Evolutionary conservation across 2,113 vertebrate genomes (phyloP), one percentile per base, ranked within the genome.

Genomic region (Corythornis vintsioides): DNA sequence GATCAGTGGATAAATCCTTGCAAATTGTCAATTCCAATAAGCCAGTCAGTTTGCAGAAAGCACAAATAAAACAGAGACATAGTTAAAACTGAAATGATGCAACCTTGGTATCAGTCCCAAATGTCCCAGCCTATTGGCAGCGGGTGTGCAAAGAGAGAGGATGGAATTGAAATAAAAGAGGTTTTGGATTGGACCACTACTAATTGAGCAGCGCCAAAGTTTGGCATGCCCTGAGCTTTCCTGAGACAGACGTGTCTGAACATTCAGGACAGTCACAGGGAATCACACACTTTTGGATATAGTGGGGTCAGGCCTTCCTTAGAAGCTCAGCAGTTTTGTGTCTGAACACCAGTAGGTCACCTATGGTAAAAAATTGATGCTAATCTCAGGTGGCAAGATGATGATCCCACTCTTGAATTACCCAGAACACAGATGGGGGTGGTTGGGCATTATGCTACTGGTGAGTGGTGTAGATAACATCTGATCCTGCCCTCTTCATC

Each of bases 321-420:
- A 72, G 67, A 82, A 93, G 59, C 15, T 83, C 86, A 57, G 24
- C 31, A 60, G 45, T 19, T 50, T 71, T 11, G 2, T 60, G 60
- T 72, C n/a, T 26, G 25, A 53, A 40, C 66, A 89, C 19, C 40
- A 64, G 15, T 8, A 89, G 40, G 35, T 56, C 48, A 69, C 13
- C 21, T 29, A 13, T 28, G 9, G 40, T 89, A 33, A 96, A 95
- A 95, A 65, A 95, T 87, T 82, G 43, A 96, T 95, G 73, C 28
- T 33, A 50, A 16, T 89, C 85, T 89, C 85, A 56, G 13, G 22
- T 87, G 10, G 71, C 78, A 65, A 67, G 66, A 31, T 24, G 53
- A 15, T 43, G 66, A 91, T 60, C 82, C 74, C 60, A 53, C 31
- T 92, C 74, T 82, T 60, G 71, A 79, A 72, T 91, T 75, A 89